Evolutionary conservation across 35 echinoderm and acorn worm genomes (phyloP).

Genomic region (Apostichopus parvimensis): DNA sequence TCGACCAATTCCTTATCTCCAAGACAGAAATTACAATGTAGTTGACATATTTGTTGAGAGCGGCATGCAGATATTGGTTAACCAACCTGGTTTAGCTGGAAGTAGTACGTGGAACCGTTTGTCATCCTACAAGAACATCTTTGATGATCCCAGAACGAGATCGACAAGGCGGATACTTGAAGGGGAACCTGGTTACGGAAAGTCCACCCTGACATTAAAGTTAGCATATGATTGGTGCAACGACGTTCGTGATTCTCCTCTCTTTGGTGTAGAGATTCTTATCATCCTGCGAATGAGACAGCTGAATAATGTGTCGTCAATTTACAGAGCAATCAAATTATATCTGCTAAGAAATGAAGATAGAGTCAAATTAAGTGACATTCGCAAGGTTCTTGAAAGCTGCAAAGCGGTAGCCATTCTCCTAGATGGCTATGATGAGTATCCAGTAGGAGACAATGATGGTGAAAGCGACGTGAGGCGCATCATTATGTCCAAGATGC

Average conservation of each 20-base stretch:
- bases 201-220: not conserved
- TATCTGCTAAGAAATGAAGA: constrained; percentile 23
- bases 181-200: too few species aligned
- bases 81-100: not conserved
- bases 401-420: constrained; percentile 23
- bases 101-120: constrained; percentile 19
- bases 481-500: constrained; percentile 24
- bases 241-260: constrained; percentile 21
- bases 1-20: constrained; percentile 28
- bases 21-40: constrained; percentile 27
- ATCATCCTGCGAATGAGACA: constrained; percentile 28
- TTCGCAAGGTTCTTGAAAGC: not conserved
- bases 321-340: constrained; percentile 21
- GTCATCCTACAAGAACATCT: constrained; percentile 16
- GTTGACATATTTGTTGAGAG: constrained; percentile 44
- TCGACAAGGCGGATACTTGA: constrained; percentile 7
- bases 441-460: constrained; percentile 10
- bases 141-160: constrained; percentile 10
- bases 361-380: constrained; percentile 18
- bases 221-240: too few species aligned
- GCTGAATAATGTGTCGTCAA: not conserved
- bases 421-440: constrained; percentile 43
- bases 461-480: constrained; percentile 8
- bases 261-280: constrained; percentile 45
- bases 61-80: constrained; percentile 6